Evolutionary conservation across 2,113 vertebrate genomes (phyloP).

Genomic region (Leptobrachium leishanense): DNA sequence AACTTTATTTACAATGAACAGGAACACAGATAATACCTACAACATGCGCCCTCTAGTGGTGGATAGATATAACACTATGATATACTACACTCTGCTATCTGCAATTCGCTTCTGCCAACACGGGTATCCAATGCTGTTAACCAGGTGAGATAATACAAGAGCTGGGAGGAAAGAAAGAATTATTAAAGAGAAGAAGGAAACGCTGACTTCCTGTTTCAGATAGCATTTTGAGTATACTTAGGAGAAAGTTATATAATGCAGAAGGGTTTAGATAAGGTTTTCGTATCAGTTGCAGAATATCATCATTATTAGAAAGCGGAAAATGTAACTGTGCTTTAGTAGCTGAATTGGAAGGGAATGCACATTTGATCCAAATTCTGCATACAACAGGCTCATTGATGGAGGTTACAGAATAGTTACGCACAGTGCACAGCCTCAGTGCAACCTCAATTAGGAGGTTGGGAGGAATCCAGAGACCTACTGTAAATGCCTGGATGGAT

Average conservation of each 20-base stretch:
- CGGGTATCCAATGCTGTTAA: constrained; percentile 13
- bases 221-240: background rate
- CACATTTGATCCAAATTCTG: constrained; percentile 43
- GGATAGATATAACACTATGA: no score
- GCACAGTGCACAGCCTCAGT: constrained; percentile 7
- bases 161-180: no score
- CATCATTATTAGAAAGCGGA: constrained; percentile 8
- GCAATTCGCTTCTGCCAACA: background rate
- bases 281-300: constrained; percentile 5
- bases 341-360: constrained; percentile 6
- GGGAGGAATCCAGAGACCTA: constrained; percentile 28
- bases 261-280: background rate
- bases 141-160: background rate
- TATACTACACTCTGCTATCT: background rate
- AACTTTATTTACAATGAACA: no score
- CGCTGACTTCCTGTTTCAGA: background rate
- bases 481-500: background rate
- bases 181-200: background rate
- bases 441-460: constrained; percentile 29
- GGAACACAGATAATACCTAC: no score
- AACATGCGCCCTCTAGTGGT: no score
- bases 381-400: constrained; percentile 42
- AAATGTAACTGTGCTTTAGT: background rate
- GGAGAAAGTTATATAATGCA: background rate
- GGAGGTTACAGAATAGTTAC: background rate